Conservation (phyloP, 2,113 vertebrate species). For the Calonectris borealis region DNA sequence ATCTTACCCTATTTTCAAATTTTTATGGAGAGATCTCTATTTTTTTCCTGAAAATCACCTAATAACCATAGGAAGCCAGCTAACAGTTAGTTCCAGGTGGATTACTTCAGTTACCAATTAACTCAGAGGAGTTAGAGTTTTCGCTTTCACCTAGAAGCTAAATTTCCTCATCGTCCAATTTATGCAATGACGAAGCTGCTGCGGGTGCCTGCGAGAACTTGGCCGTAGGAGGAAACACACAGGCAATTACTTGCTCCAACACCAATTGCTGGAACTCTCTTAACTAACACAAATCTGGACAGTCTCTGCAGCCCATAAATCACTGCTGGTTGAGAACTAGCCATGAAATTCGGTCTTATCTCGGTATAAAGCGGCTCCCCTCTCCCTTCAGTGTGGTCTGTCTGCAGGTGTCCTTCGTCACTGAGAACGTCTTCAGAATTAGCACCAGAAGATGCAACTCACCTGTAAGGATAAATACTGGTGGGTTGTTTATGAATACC, state of each 20-base stretch:
- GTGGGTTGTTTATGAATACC: not conserved
- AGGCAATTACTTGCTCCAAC: not conserved
- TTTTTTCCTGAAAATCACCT: not conserved
- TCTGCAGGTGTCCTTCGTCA: not conserved
- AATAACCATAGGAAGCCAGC: not conserved
- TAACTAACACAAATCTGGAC: not conserved
- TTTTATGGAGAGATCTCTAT: not conserved
- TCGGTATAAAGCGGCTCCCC: not conserved
- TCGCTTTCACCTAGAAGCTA: not conserved
- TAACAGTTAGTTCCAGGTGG: not conserved
- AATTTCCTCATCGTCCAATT: not conserved
- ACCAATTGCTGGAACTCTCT: not conserved
- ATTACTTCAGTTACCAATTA: not conserved
- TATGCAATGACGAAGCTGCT: not conserved
- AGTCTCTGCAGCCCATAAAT: not conserved
- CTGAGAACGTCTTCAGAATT: not conserved
- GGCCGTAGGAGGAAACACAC: not conserved
- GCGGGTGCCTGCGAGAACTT: rapidly evolving
- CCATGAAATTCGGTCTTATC: not conserved
- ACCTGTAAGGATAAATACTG: not conserved
- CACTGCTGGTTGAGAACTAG: not conserved
- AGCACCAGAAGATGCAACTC: not conserved
- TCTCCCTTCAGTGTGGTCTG: not conserved
- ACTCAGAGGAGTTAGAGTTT: not conserved
- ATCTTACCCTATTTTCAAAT: rapidly evolving